A percentile compares a stretch with the other conserved stretches of the same genome.
phyloP scores from a whole-genome alignment of 2,113 vertebrate species.

The Tetraodon nigroviridis region DNA sequence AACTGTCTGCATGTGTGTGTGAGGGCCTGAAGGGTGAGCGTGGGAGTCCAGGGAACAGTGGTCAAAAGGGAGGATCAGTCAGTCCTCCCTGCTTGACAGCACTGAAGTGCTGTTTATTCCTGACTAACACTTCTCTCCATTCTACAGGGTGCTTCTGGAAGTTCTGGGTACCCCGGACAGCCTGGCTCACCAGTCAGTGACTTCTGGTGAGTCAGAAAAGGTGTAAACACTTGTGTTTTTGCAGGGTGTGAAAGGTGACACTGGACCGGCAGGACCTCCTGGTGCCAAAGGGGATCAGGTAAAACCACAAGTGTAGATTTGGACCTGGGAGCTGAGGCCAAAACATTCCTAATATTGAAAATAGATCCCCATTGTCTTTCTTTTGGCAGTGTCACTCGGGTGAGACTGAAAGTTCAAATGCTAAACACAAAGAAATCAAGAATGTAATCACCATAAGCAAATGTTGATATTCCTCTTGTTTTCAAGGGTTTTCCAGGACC shows the following conservation, averaged over 20 bases:
- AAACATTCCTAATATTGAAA: no score
- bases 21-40: constrained; percentile 91
- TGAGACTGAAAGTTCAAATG: no score
- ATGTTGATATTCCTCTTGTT: not conserved
- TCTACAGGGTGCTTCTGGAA: constrained; percentile 83
- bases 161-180: constrained; percentile 81
- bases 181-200: constrained; percentile 58
- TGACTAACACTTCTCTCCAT: constrained; percentile 13
- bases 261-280: constrained; percentile 71
- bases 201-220: no score
- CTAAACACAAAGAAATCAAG: no score
- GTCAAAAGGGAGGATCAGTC: constrained; percentile 90
- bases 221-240: constrained; percentile 9
- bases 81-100: constrained; percentile 45
- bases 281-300: constrained; percentile 92
- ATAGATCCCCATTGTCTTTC: no score
- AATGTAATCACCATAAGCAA: not conserved
- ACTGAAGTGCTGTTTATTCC: not conserved
- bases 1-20: constrained; percentile 20
- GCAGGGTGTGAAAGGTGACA: constrained; percentile 89
- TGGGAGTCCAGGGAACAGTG: constrained; percentile 76
- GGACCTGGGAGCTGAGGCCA: no score
- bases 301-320: not conserved
- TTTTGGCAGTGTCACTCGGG: no score
- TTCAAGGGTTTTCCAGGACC: constrained; percentile 88